Percentiles rank a stretch among this genome's conserved stretches.
phyloP scores from a whole-genome alignment of 2,797 vertebrate genomes.

The Stomatorhinus walkeri region DNA sequence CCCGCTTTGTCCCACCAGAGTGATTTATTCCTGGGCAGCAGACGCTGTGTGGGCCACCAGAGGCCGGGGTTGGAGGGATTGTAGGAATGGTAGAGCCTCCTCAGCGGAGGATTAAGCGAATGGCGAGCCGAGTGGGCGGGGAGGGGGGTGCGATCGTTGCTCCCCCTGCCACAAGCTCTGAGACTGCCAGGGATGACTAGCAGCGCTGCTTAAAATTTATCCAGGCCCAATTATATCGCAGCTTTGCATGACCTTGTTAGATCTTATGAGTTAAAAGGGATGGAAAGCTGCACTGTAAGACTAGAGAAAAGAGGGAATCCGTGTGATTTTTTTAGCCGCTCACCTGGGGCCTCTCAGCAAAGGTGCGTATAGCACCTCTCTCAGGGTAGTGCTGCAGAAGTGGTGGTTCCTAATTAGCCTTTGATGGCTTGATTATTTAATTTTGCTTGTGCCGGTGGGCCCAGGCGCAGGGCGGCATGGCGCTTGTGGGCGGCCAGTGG shows the following conservation, averaged over 20 bases:
- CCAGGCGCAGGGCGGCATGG: background rate
- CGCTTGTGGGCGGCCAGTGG: background rate
- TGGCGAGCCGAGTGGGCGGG: slow-evolving; percentile 11
- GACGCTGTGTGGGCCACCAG: slow-evolving; percentile 42
- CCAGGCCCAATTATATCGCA: background rate
- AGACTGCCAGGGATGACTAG: background rate
- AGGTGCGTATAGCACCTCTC: background rate
- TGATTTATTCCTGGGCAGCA: slow-evolving; percentile 41
- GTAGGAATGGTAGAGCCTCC: slow-evolving; percentile 37
- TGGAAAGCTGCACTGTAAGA: slow-evolving; percentile 9
- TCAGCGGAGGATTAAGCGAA: slow-evolving; percentile 42
- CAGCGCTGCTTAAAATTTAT: background rate
- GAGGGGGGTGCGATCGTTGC: background rate
- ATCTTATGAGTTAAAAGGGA: background rate
- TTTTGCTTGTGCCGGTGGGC: slow-evolving; percentile 20
- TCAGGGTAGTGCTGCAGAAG: background rate
- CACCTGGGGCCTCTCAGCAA: background rate
- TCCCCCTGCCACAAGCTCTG: background rate
- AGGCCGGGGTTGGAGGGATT: slow-evolving; percentile 26
- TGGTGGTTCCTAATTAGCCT: slow-evolving; percentile 28
- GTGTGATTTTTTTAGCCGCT: slow-evolving; percentile 19
- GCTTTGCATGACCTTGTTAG: background rate
- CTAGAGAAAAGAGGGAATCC: background rate
- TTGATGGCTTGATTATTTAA: slow-evolving; percentile 31
- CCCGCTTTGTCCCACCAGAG: slow-evolving; percentile 32